Evolutionary conservation across 2,113 vertebrate genomes (phyloP).

Genomic region (Tyrannus savana): DNA sequence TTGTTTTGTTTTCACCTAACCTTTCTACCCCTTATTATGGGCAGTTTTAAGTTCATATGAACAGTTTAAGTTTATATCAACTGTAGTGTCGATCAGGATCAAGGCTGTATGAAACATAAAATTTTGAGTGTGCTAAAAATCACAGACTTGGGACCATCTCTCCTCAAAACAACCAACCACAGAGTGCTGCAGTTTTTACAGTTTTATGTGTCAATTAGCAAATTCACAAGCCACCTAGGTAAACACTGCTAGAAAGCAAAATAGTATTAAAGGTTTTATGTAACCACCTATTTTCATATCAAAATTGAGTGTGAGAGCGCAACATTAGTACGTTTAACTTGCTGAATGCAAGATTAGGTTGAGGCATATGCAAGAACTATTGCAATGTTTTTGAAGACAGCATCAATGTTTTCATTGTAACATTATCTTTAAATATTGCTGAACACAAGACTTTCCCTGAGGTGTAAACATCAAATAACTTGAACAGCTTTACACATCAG

Average conservation of each 20-base stretch:
- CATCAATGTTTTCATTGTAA: constrained; percentile 79
- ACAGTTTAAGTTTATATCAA: constrained; percentile 7
- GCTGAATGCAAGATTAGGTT: constrained; percentile 75
- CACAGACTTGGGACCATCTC: constrained; percentile 10
- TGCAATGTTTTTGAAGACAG: constrained; percentile 78
- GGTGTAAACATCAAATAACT: constrained; percentile 88
- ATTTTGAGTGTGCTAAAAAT: constrained; percentile 26
- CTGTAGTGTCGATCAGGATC: constrained; percentile 38
- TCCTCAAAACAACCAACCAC: constrained; percentile 26
- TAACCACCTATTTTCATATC: constrained; percentile 74
- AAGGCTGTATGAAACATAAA: constrained; percentile 1
- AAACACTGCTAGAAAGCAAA: constrained; percentile 79
- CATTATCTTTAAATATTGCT: constrained; percentile 84
- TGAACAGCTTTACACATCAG: constrained; percentile 91
- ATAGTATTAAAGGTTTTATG: constrained; percentile 73
- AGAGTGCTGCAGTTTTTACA: constrained; percentile 76
- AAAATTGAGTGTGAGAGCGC: constrained; percentile 74
- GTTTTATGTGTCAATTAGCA: constrained; percentile 72
- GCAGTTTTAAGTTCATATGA: constrained; percentile 12
- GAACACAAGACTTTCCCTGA: constrained; percentile 87
- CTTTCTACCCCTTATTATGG: constrained; percentile 32
- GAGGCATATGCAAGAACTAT: constrained; percentile 79
- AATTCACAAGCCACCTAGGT: constrained; percentile 77
- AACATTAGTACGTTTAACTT: constrained; percentile 76
- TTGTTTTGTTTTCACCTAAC: constrained; percentile 40